These are phyloP conservation scores for Phrynocephalus guinanensis DNA, from an alignment of 2,797 vertebrate genomes.

Conservation along the genomic window DNA sequence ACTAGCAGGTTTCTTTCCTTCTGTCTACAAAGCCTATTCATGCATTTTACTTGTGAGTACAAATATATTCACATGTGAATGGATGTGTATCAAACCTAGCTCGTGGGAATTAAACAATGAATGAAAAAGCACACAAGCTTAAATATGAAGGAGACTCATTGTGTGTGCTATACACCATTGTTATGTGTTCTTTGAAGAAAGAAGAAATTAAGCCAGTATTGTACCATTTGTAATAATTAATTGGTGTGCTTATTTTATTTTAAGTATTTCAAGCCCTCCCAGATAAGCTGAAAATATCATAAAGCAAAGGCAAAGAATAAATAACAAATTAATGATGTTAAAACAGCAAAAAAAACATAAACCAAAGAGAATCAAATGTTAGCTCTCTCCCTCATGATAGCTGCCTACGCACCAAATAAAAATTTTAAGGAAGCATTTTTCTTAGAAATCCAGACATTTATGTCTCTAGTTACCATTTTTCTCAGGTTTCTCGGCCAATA, in stretches of 20 bases:
- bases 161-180: neutral
- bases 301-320: neutral
- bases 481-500: neutral
- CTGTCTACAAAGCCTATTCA: slow-evolving; percentile 57
- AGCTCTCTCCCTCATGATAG: neutral
- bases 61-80: slow-evolving; percentile 63
- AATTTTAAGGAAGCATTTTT: neutral
- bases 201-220: slow-evolving; percentile 16
- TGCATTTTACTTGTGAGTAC: slow-evolving; percentile 63
- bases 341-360: neutral
- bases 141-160: neutral
- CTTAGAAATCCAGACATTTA: too few relatives aligned
- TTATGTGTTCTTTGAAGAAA: slow-evolving; percentile 14
- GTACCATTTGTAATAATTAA: neutral
- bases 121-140: neutral
- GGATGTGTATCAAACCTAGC: slow-evolving; percentile 54
- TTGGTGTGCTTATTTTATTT: neutral
- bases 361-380: neutral
- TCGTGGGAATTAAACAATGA: neutral
- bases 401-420: neutral
- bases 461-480: neutral
- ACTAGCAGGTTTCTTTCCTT: slow-evolving; percentile 67
- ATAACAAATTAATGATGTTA: neutral
- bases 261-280: neutral
- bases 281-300: neutral